phyloP scores from a whole-genome alignment of 1,140 invertebrate genomes.

The Cydia amplana region DNA sequence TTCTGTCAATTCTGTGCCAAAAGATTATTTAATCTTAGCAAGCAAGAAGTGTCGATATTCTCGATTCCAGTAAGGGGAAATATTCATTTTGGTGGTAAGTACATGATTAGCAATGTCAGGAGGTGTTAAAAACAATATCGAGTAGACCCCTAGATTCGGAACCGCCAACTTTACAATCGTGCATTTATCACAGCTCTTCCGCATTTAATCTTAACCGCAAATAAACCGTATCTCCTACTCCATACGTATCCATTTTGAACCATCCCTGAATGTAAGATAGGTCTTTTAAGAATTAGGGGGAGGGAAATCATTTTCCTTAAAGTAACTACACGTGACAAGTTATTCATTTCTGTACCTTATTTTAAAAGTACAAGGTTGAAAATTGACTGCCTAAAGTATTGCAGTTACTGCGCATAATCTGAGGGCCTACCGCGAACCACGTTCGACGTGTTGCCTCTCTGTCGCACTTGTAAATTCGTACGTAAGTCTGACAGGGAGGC shows the following conservation, averaged over 20 bases:
- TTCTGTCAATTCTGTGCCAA: no score
- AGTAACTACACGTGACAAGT: background rate
- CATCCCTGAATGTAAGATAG: background rate
- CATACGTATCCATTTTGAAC: background rate
- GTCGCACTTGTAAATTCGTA: no score
- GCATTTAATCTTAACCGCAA: background rate
- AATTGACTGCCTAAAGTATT: background rate
- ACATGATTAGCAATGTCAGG: background rate
- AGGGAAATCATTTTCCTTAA: background rate
- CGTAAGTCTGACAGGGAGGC: no score
- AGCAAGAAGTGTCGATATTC: no score
- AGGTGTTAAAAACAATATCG: background rate
- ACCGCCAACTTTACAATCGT: conserved; percentile 15
- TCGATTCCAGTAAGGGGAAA: no score
- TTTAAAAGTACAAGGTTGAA: background rate
- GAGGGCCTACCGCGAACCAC: no score
- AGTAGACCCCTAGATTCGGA: background rate
- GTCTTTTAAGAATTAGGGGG: background rate
- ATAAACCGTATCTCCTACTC: background rate
- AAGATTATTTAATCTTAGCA: no score
- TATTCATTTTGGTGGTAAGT: background rate
- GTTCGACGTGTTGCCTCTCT: no score
- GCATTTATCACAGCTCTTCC: conserved; percentile 12
- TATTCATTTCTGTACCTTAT: background rate
- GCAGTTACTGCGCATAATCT: background rate